Conservation (phyloP, 1,140 invertebrate genomes). For the Ridgeia piscesae region DNA sequence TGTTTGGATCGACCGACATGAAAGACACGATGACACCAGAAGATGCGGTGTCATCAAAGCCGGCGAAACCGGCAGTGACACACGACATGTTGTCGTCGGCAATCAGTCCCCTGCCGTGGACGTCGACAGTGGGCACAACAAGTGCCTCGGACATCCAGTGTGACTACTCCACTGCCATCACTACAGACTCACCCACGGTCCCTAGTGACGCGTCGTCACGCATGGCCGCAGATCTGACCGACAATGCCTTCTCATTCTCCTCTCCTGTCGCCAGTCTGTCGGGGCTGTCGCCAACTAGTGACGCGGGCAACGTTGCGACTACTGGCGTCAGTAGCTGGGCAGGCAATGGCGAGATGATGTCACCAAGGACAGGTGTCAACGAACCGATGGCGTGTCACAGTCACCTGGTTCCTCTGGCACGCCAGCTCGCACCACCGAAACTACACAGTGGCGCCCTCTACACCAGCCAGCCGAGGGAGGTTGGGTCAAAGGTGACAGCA, state of each 20-base stretch:
- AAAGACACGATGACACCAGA: neutral
- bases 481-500: neutral
- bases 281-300: neutral
- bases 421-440: slow-evolving; percentile 11
- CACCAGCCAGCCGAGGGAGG: slow-evolving; percentile 8
- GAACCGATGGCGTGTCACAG: slow-evolving; percentile 9
- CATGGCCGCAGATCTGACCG: neutral
- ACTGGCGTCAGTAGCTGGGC: neutral
- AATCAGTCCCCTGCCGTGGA: neutral
- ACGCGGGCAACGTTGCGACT: neutral
- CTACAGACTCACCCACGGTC: neutral
- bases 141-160: neutral
- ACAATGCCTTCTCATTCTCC: neutral
- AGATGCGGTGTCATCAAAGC: neutral
- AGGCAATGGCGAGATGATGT: neutral
- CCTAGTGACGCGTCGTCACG: neutral
- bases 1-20: neutral
- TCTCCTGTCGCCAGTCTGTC: neutral
- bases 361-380: neutral
- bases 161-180: neutral
- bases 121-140: neutral
- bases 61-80: neutral
- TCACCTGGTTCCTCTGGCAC: slow-evolving; percentile 9
- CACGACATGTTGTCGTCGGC: neutral
- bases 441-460: neutral